A percentile compares a stretch with the other conserved stretches of the same genome.
Evolutionary conservation across 2,888 invertebrate genomes (phyloP).

Genomic region (Cephus nigrinus): DNA sequence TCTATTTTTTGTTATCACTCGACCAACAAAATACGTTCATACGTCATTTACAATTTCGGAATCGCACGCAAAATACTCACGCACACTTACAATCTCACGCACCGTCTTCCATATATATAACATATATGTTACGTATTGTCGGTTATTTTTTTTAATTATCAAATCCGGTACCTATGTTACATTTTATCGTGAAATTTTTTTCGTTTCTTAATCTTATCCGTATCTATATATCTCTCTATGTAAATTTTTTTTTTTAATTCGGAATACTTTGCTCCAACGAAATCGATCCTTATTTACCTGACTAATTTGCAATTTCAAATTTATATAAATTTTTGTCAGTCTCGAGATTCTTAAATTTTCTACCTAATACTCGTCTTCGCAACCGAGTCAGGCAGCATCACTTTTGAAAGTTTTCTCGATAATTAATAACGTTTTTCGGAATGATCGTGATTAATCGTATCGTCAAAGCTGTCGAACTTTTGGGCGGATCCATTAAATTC

Average conservation of each 20-base stretch:
- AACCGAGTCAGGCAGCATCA: not conserved
- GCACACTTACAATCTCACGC: not conserved
- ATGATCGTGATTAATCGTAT: not conserved
- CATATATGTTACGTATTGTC: not conserved
- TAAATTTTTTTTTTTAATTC: not conserved
- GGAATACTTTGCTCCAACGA: not conserved
- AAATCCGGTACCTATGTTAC: not conserved
- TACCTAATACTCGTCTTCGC: not conserved
- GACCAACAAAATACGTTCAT: not conserved
- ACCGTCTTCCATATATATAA: not conserved
- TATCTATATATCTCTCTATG: not conserved
- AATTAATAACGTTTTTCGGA: not conserved
- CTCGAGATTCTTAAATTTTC: not conserved
- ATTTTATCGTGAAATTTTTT: not conserved
- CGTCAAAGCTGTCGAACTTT: not conserved
- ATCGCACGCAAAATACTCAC: not conserved
- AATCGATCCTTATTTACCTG: not conserved
- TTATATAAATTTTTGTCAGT: not conserved
- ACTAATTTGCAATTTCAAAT: not conserved
- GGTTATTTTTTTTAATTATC: not conserved
- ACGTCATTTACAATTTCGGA: not conserved
- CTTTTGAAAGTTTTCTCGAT: not conserved
- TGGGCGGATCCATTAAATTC: not conserved
- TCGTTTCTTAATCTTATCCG: not conserved
- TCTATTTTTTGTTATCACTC: slow-evolving; percentile 27